Conservation (phyloP, 2,888 invertebrate genomes). For the Rhagonycha lutea region DNA sequence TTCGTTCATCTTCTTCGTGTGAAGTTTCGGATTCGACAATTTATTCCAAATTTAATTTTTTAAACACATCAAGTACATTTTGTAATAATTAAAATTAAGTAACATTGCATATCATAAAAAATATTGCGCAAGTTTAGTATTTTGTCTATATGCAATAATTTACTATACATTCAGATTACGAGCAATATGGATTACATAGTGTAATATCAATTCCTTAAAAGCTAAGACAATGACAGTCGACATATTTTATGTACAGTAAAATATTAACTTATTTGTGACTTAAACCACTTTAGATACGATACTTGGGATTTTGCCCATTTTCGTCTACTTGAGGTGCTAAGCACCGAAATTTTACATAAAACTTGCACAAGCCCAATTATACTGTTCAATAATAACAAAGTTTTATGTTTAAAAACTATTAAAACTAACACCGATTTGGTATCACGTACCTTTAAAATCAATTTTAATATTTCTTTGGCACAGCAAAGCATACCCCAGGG, state of each 20-base stretch:
- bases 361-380: slow-evolving; percentile 54
- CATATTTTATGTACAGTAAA: slow-evolving; percentile 48
- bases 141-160: slow-evolving; percentile 53
- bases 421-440: slow-evolving; percentile 39
- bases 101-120: slow-evolving; percentile 27
- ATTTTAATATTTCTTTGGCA: slow-evolving; percentile 52
- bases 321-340: slow-evolving; percentile 43
- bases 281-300: slow-evolving; percentile 17
- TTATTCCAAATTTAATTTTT: not conserved
- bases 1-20: not conserved
- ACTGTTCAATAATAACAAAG: slow-evolving; percentile 32
- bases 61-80: slow-evolving; percentile 18
- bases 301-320: slow-evolving; percentile 22
- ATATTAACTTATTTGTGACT: slow-evolving; percentile 17
- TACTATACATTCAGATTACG: slow-evolving; percentile 57
- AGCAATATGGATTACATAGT: slow-evolving; percentile 54
- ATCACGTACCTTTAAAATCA: slow-evolving; percentile 42
- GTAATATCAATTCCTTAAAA: slow-evolving; percentile 53
- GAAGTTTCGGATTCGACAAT: not conserved
- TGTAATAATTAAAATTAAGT: slow-evolving; percentile 21
- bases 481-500: slow-evolving; percentile 53
- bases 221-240: slow-evolving; percentile 55
- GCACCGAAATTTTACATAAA: slow-evolving; percentile 43
- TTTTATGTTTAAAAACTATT: slow-evolving; percentile 31
- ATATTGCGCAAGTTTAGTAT: slow-evolving; percentile 31